Evolutionary conservation across 2,797 vertebrate genomes (phyloP).

Genomic region (Psittacula derbiana): DNA sequence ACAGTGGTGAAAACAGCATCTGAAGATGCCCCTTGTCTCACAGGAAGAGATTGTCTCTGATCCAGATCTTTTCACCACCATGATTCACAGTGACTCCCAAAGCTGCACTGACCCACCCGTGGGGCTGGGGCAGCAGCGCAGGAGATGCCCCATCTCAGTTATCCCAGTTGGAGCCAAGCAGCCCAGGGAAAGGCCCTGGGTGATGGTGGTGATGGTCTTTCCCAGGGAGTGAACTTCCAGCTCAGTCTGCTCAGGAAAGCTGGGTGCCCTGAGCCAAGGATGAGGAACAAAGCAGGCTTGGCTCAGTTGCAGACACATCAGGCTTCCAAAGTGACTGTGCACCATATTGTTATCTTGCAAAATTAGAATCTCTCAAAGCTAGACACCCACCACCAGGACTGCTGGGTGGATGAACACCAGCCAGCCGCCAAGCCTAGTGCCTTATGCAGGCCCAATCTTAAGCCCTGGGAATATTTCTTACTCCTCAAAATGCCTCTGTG

Average conservation of each 20-base stretch:
- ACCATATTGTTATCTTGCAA: neutral
- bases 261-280: neutral
- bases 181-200: neutral
- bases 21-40: neutral
- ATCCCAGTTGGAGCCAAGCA: neutral
- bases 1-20: neutral
- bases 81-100: neutral
- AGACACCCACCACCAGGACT: neutral
- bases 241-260: accelerated
- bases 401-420: neutral
- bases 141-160: neutral
- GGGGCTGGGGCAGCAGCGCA: neutral
- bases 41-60: neutral
- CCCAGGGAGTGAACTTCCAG: neutral
- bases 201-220: accelerated
- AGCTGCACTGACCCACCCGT: accelerated
- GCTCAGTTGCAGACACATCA: neutral
- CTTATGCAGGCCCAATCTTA: neutral
- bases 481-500: neutral
- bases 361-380: neutral
- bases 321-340: neutral
- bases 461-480: neutral
- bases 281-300: neutral
- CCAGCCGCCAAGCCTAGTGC: neutral
- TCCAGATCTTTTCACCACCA: neutral